Evolutionary conservation across 2,797 vertebrate species (phyloP).

Genomic region (Tokudaia muenninki): DNA sequence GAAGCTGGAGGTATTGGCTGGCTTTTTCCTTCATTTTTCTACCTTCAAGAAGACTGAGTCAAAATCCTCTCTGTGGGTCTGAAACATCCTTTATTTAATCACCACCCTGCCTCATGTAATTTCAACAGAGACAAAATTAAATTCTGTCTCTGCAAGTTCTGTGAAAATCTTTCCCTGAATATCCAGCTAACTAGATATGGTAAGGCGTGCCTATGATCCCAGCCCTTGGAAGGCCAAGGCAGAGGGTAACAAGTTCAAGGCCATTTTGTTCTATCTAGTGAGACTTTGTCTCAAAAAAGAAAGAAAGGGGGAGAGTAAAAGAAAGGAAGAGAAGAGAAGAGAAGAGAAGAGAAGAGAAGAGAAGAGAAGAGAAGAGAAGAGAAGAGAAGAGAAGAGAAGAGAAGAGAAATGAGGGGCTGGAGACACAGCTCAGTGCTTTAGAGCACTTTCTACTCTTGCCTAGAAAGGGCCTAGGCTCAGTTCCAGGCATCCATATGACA

Average conservation of each 20-base stretch:
- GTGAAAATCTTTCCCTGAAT: conserved; percentile 42
- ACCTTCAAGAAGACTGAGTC: not conserved
- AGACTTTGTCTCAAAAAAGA: not conserved
- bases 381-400: too few species aligned
- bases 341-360: too few species aligned
- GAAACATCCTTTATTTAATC: not conserved
- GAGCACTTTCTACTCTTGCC: not conserved
- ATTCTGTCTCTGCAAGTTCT: not conserved
- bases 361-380: too few species aligned
- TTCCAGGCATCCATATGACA: not conserved
- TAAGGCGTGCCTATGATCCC: not conserved
- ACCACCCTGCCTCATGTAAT: not conserved
- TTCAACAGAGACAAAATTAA: conserved; percentile 10
- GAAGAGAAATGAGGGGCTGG: rapidly evolving
- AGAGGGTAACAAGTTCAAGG: not conserved
- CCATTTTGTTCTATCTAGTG: not conserved
- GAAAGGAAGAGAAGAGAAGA: too few species aligned
- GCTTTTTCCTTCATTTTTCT: conserved; percentile 21
- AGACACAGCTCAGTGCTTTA: not conserved
- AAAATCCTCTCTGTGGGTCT: conserved; percentile 10
- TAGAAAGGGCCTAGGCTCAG: not conserved
- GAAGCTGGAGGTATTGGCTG: not conserved
- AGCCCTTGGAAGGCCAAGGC: not conserved
- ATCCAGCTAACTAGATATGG: not conserved
- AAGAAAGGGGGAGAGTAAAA: too few species aligned